Evolutionary conservation across 1,140 invertebrate genomes (phyloP).

Genomic region (Zelostemma sp.): DNA sequence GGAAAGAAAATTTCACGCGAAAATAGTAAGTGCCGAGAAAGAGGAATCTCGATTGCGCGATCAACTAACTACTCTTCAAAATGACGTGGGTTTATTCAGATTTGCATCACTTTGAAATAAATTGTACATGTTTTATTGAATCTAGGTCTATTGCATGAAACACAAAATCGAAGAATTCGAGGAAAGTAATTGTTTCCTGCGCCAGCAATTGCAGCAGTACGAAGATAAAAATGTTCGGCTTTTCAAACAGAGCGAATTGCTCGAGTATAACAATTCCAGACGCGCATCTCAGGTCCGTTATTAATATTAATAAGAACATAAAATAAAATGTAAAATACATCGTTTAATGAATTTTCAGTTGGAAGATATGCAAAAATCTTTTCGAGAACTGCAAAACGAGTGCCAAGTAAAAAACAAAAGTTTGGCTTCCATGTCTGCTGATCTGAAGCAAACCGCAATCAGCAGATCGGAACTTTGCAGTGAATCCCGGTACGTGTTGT

Average conservation of each 20-base stretch:
- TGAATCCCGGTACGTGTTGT: constrained; percentile 55
- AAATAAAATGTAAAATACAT: neutral
- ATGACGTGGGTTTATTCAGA: constrained; percentile 32
- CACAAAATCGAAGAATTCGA: constrained; percentile 43
- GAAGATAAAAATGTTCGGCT: constrained; percentile 53
- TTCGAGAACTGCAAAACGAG: constrained; percentile 52
- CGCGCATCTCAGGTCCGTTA: constrained; percentile 51
- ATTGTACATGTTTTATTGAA: constrained; percentile 1
- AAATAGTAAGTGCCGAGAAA: constrained; percentile 30
- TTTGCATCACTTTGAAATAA: neutral
- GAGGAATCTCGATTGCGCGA: constrained; percentile 34
- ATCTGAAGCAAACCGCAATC: constrained; percentile 51
- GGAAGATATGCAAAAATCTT: constrained; percentile 53
- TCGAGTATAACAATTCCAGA: constrained; percentile 54
- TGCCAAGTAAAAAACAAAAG: constrained; percentile 56
- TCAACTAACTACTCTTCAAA: constrained; percentile 39
- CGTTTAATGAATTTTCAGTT: constrained; percentile 31
- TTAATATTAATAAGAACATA: too few species aligned
- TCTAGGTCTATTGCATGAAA: constrained; percentile 23
- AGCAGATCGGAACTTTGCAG: constrained; percentile 56
- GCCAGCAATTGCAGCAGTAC: constrained; percentile 52
- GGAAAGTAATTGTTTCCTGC: constrained; percentile 47
- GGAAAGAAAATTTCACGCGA: constrained; percentile 46
- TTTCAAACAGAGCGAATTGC: constrained; percentile 47
- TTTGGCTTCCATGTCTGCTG: constrained; percentile 51